Conservation (phyloP, 2,113 vertebrate genomes). For the Penelope pileata region DNA sequence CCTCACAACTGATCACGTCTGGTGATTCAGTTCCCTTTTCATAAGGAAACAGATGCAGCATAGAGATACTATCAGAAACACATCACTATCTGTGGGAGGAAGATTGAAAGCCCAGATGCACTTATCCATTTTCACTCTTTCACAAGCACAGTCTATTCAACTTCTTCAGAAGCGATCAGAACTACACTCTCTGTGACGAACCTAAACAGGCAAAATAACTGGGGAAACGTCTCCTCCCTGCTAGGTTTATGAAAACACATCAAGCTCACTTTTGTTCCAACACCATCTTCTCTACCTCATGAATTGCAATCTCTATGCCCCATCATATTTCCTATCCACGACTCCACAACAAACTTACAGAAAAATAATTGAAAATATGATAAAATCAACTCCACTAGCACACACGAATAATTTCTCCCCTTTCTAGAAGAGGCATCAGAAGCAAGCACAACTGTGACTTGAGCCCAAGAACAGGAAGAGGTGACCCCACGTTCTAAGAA, state of each 20-base stretch:
- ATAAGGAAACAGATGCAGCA: conserved; percentile 18
- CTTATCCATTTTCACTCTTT: not conserved
- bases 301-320: not conserved
- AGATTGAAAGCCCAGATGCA: not conserved
- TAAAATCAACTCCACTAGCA: not conserved
- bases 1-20: not conserved
- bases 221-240: not conserved
- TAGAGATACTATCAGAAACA: not conserved
- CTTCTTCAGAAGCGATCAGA: not conserved
- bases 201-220: not conserved
- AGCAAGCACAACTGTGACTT: not conserved
- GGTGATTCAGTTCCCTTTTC: not conserved
- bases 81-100: not conserved
- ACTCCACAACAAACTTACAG: not conserved
- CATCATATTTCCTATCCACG: not conserved
- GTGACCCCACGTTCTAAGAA: not conserved
- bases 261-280: not conserved
- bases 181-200: not conserved
- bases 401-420: not conserved
- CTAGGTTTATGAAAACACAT: not conserved
- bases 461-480: not conserved
- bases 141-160: not conserved
- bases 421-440: not conserved
- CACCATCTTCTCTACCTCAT: not conserved
- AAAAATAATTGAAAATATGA: not conserved